These are phyloP conservation scores for Phylloscopus whistleri DNA, from an alignment of 2,113 vertebrate species.

Conservation along the genomic window DNA sequence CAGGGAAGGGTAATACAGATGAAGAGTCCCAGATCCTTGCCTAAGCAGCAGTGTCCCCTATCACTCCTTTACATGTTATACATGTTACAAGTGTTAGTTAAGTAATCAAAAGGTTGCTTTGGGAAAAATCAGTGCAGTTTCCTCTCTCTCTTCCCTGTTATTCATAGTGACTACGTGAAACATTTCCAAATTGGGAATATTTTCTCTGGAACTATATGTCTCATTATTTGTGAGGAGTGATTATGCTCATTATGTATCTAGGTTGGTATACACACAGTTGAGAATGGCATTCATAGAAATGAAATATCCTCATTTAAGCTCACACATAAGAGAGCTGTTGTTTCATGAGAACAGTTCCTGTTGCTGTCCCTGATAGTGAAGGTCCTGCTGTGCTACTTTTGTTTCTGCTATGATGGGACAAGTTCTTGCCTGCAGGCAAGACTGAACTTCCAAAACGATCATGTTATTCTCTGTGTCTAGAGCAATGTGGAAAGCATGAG, in stretches of 20 bases:
- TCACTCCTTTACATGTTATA: not conserved
- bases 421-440: constrained; percentile 35
- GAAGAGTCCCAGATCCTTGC: not conserved
- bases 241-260: constrained; percentile 13
- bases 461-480: constrained; percentile 20
- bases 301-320: not conserved
- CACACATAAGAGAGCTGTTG: not conserved
- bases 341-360: constrained; percentile 1
- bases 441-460: constrained; percentile 43
- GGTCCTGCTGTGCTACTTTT: constrained; percentile 35
- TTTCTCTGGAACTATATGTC: not conserved
- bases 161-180: not conserved
- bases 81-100: not conserved
- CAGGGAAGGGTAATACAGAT: not conserved
- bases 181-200: not conserved
- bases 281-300: not conserved
- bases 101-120: not conserved
- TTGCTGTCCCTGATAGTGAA: not conserved
- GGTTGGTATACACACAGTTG: not conserved
- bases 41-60: not conserved
- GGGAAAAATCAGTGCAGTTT: not conserved
- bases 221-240: not conserved
- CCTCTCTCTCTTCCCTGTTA: not conserved
- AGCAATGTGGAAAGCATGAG: constrained; percentile 21
- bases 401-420: not conserved